phyloP scores from a whole-genome alignment of 2,888 invertebrate species.

The Phania funesta region DNA sequence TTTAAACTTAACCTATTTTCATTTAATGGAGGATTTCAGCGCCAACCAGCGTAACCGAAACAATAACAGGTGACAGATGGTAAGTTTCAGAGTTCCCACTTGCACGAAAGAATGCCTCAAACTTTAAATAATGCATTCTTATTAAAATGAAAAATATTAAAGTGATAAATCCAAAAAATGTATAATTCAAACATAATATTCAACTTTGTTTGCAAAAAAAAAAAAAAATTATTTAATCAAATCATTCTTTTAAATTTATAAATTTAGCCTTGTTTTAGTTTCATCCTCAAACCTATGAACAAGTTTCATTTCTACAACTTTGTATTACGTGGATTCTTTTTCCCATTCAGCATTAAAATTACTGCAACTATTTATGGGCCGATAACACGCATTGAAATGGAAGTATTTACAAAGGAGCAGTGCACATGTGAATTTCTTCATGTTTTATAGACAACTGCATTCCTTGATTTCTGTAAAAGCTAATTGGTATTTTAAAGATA shows the following conservation, averaged over 20 bases:
- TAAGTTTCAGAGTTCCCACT: too few species aligned
- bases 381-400: conserved; percentile 63
- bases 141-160: too few species aligned
- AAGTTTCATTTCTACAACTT: not conserved
- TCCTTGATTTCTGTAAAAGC: conserved; percentile 1
- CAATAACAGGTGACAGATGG: too few species aligned
- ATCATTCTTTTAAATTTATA: not conserved
- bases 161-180: too few species aligned
- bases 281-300: conserved; percentile 5
- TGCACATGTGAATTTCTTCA: not conserved
- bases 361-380: conserved; percentile 66
- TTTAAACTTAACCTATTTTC: too few species aligned
- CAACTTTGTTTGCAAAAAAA: too few species aligned
- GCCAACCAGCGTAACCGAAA: too few species aligned
- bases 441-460: conserved; percentile 48
- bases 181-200: too few species aligned
- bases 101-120: too few species aligned
- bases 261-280: not conserved
- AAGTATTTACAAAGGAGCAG: not conserved
- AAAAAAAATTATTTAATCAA: not conserved
- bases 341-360: not conserved
- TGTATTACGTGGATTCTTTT: not conserved
- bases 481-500: conserved; percentile 8
- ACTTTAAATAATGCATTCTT: too few species aligned
- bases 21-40: too few species aligned